Conservation (phyloP, 2,888 invertebrate genomes). For the Amorpha juglandis region DNA sequence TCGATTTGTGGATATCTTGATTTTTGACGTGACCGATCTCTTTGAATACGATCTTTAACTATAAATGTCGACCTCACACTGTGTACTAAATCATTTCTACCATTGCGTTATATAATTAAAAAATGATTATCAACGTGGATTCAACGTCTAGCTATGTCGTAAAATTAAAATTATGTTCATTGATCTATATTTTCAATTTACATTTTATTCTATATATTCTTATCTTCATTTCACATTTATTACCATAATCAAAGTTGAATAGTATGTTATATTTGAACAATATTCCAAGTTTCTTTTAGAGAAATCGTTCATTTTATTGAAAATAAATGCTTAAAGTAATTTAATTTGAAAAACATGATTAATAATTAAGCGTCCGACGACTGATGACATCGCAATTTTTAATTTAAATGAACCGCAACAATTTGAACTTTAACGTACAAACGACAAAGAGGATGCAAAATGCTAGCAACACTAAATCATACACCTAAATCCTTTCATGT, state of each 20-base stretch:
- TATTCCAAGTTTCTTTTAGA: no score
- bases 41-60: conserved; percentile 30
- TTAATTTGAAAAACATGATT: no score
- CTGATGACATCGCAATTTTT: neutral
- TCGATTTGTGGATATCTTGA: conserved; percentile 60
- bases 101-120: conserved; percentile 7
- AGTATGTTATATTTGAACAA: no score
- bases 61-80: conserved; percentile 24
- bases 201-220: neutral
- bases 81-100: conserved; percentile 21
- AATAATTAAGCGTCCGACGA: no score
- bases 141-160: conserved; percentile 9
- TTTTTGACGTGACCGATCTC: conserved; percentile 39
- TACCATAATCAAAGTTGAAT: no score
- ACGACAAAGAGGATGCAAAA: conserved; percentile 19
- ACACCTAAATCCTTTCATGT: conserved; percentile 42
- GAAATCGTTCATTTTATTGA: no score
- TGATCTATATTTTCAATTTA: neutral
- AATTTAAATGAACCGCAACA: neutral
- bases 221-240: neutral
- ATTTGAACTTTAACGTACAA: conserved; percentile 11
- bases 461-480: conserved; percentile 10
- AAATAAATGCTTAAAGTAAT: no score
- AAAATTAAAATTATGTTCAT: conserved; percentile 1
- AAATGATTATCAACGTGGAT: neutral